Evolutionary conservation across 30 jellyfish, hydroid and myxozoan genomes (phyloP).

Genomic region (Chrysaora quinquecirrha): DNA sequence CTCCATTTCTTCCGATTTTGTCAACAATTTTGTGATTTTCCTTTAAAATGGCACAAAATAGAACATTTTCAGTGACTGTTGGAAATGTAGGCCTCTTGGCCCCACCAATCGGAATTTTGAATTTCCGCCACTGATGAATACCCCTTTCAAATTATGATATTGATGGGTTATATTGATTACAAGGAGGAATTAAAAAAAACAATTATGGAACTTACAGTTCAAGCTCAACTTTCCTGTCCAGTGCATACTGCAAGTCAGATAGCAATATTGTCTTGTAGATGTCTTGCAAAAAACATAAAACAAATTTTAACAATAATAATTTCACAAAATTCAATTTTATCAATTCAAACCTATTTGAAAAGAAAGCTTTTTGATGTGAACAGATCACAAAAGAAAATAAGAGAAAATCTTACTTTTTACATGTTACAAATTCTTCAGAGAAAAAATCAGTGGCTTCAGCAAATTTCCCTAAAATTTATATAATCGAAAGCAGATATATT

Average conservation of each 20-base stretch:
- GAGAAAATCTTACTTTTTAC: constrained; percentile 64
- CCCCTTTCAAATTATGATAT: too few species aligned
- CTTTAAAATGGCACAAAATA: too few species aligned
- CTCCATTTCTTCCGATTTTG: too few species aligned
- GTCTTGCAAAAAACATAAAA: constrained; percentile 57
- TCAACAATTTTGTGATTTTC: too few species aligned
- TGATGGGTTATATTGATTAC: too few species aligned
- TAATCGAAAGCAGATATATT: too few species aligned
- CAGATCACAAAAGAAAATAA: not conserved
- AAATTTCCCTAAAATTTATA: constrained; percentile 61
- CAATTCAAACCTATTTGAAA: not conserved
- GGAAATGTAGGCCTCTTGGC: too few species aligned
- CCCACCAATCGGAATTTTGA: too few species aligned
- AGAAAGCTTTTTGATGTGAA: not conserved
- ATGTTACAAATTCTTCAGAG: constrained; percentile 68
- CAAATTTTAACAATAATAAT: too few species aligned
- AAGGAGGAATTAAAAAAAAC: too few species aligned
- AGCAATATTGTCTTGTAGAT: constrained; percentile 71
- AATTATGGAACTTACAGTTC: constrained; percentile 70
- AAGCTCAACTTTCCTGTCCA: constrained; percentile 83
- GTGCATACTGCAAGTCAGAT: constrained; percentile 81
- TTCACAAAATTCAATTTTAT: not conserved
- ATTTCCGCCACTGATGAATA: too few species aligned
- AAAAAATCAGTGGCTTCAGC: constrained; percentile 72
- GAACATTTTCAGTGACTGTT: too few species aligned